Base-by-base conservation (phyloP, 2,888 invertebrate species). In the Strigamia maritima region DNA sequence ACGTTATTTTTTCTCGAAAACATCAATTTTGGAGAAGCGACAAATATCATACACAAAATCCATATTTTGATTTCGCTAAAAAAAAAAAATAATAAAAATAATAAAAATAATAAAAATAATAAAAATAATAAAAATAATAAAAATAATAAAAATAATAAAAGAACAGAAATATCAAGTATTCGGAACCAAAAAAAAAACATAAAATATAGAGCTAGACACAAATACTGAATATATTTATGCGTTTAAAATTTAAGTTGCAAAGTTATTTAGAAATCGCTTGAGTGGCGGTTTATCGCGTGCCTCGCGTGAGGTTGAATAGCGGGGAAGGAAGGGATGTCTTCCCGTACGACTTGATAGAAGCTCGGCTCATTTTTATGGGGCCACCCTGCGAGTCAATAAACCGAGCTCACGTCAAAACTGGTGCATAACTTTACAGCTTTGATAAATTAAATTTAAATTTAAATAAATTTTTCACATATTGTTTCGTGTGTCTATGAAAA, bases 291-390 rank as follows among this genome's bases (percentile, higher is more conserved):
- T 70, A 24, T 70, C 70, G 70, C 70, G 70, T 70, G 70, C 70
- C 28, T 70, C 70, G 70, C 70, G 70, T 70, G 70, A 24, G 70
- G 70, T 28, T 28, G 26, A 6, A 35, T 35, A 28, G 26, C 70
- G 70, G 70, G 70, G 70, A 70, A 70, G 70, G 70, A 70, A 70
- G 70, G 70, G 70, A 70, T 70, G 70, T 28, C 70, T 70, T 70
- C 70, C 70, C 70, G 70, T 28, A 70, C 70, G 70, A 70, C 70
- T 70, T 70, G 70, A 70, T 70, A 28, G 70, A 24, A 70, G 28
- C 70, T 70, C 70, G 70, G 70, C 70, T 70, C 70, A 70, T 26
- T 70, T 70, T 70, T 70, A 70, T 70, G 70, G 28, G 70, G 70
- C 70, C 70, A 70, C 70, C 70, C 70, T n/a, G 26, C 28, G 70